Base-by-base conservation (phyloP, 2,797 vertebrate species). In the Lacerta viridis region DNA sequence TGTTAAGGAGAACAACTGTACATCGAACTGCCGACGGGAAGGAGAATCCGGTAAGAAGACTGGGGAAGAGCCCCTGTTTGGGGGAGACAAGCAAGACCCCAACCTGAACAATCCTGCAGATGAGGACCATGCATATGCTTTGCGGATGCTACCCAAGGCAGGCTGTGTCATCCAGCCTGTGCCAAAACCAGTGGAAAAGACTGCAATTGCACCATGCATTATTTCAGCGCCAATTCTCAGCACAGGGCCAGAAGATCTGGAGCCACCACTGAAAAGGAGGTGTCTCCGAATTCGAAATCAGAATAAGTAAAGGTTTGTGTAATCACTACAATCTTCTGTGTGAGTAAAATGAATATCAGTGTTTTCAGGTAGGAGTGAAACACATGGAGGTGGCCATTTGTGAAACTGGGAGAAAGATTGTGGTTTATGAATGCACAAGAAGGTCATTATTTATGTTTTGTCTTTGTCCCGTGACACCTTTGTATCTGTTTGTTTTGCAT, bases 261-360 rank as follows among this genome's bases (percentile, higher is more conserved):
- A 99, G 97, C 99, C 99, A 66, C 98, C 98, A 8, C 96, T 99
- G 95, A 99, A 99, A 98, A 98, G 99, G 97, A 98, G 99, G 97
- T 99, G 99, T 96, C 98, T 99, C 98, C 98, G 99, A 97, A 99
- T 99, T 97, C 98, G 99, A 98, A 99, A 99, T 98, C 99, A 99
- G 97, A 99, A 99, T 98, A 99, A 99, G 97, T 99, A 97, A 97
- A 98, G 98, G 97, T 98, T 98, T 97, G 97, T 98, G 96, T 96
- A 92, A 94, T 94, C 91, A 39, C 91, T 90, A 87, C 90, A 94
- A 92, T 92, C 93, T 94, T 94, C 92, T 90, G 88, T 94, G 91
- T 94, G 90, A 93, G 84, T 95, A 93, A 90, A 95, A 93, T 80
- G 50, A 84, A 83, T 39, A 77, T 77, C 72, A 18, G 50, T 90